Percentiles rank a stretch among this genome's conserved stretches.
Conservation (phyloP, 2,888 invertebrate genomes). For the Atrina japonica region DNA sequence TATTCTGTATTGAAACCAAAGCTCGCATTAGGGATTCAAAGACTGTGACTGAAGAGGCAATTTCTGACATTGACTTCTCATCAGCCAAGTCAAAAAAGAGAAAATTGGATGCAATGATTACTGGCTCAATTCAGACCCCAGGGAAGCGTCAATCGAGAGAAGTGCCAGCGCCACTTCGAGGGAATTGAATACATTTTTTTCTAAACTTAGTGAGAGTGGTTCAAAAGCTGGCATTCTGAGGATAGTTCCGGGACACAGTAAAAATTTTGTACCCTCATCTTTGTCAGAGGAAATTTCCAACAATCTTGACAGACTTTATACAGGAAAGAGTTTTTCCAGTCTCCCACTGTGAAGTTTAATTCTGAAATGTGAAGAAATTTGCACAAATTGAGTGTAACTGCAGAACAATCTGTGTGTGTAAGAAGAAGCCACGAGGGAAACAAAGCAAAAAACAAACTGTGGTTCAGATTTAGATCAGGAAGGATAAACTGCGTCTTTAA, state of each 20-base stretch:
- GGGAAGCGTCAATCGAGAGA: background rate
- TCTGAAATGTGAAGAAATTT: no score
- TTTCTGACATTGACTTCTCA: conserved; percentile 24
- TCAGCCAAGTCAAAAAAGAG: conserved; percentile 24
- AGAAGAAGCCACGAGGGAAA: conserved; percentile 19
- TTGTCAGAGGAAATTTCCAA: conserved; percentile 19
- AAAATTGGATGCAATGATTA: background rate
- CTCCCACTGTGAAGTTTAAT: no score
- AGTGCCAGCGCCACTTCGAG: no score
- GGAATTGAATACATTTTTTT: no score
- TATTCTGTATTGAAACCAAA: conserved; percentile 48
- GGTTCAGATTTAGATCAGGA: conserved; percentile 37
- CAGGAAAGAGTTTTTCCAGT: background rate
- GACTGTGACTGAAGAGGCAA: conserved; percentile 48
- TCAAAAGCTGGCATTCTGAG: no score
- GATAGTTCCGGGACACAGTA: background rate
- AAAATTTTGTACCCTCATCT: background rate
- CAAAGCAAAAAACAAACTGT: conserved; percentile 27
- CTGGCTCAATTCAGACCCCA: background rate
- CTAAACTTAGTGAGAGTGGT: no score
- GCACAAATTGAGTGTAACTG: no score
- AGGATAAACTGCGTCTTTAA: conserved; percentile 36
- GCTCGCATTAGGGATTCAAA: conserved; percentile 40
- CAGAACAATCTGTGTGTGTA: no score
- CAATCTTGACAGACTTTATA: conserved; percentile 17